Base-by-base conservation (phyloP, 2,113 vertebrate genomes). In the Greenwoodochromis staneri region DNA sequence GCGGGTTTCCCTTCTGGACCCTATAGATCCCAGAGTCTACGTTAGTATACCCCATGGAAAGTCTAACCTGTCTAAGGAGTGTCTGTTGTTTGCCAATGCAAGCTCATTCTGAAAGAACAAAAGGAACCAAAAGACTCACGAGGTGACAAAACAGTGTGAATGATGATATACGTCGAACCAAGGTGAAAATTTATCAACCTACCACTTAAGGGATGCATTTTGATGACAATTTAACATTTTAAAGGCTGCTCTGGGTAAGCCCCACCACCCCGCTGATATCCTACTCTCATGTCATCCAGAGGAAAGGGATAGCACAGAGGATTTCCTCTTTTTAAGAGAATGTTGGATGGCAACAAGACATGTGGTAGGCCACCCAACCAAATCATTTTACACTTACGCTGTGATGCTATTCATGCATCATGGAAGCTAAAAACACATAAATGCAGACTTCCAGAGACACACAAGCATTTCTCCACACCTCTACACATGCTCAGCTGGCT, bases 1-100 rank as follows among this genome's bases (percentile, higher is more conserved):
- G 91, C 54, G 19, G 81, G 54, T 87, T 95, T 92, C 87, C 87
- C 91, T 81, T 85, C 61, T 83, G 91, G 91, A 85, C 88, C 87
- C 89, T 71, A 83, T 81, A 91, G 83, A 85, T 89, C 81, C 80
- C 47, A 31, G 81, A 53, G 86, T 90, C 51, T 89, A 21, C 71
- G 14, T 91, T 86, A 82, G 88, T 90, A 54, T 36, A 91, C 90
- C 87, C 82, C 81, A 85, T 94, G 90, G 91, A 96, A 95, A 95
- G 84, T 94, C 80, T 90, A 66, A 84, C 63, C 76, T 86, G 93
- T 89, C 82, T 92, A 29, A 71, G 89, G 85, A 92, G 92, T 93
- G 94, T 95, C 91, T 89, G 90, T 90, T 95, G 94, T 94, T 81
- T 78, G 38, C 61, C 17, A 6, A 17, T 42, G 51, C 51, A 84